These are phyloP conservation scores for Euschistus heros DNA, from an alignment of 1,140 invertebrate genomes.

Conservation along the genomic window DNA sequence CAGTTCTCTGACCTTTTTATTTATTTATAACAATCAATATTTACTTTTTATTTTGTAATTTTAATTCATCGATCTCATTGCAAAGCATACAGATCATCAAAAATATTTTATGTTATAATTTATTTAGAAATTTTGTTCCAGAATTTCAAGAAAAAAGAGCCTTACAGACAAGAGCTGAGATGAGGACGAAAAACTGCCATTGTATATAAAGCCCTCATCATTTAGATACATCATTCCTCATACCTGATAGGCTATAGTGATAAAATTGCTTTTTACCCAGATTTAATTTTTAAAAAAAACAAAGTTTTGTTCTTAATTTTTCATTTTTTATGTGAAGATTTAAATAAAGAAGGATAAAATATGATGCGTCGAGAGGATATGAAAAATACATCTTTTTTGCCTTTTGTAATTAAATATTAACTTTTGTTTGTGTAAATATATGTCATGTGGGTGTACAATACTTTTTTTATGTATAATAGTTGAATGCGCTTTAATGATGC, in stretches of 20 bases:
- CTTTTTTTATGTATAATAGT: slow-evolving; percentile 15
- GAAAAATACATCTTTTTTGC: slow-evolving; percentile 4
- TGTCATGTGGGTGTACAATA: slow-evolving; percentile 14
- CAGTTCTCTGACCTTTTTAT: neutral
- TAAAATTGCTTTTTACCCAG: slow-evolving; percentile 3
- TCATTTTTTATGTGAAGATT: neutral
- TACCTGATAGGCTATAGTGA: slow-evolving; percentile 8
- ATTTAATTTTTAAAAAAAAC: neutral
- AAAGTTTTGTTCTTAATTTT: neutral
- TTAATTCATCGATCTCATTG: neutral
- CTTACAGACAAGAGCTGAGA: slow-evolving; percentile 11
- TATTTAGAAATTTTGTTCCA: neutral
- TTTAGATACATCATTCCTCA: slow-evolving; percentile 14
- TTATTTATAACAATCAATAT: neutral
- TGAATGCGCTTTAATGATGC: slow-evolving; percentile 4
- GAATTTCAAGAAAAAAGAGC: slow-evolving; percentile 2
- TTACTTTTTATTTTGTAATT: neutral
- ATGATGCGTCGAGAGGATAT: neutral
- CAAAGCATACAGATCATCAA: neutral
- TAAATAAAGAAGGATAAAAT: neutral
- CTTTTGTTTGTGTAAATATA: slow-evolving; percentile 10
- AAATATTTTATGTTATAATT: slow-evolving; percentile 2
- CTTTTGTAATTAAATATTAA: slow-evolving; percentile 2
- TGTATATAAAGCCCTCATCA: slow-evolving; percentile 13
- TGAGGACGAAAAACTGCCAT: slow-evolving; percentile 12